Evolutionary conservation across 2,113 vertebrate species (phyloP).

Genomic region (Oceanodroma tethys): DNA sequence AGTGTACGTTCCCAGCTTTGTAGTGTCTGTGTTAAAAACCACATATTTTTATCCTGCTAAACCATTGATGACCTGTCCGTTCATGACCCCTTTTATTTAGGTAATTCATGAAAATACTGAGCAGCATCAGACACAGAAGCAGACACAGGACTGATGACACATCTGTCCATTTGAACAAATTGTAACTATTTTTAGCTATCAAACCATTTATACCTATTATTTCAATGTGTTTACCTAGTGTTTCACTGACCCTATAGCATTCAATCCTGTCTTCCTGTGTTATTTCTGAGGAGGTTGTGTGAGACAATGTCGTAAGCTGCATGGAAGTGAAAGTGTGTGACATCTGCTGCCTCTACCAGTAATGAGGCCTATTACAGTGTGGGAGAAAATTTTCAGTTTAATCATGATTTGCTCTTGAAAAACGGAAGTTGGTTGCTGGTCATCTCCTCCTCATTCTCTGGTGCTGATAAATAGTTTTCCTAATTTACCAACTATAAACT

Average conservation of each 20-base stretch:
- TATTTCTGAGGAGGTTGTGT: background rate
- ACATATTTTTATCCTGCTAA: background rate
- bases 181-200: background rate
- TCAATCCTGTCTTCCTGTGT: background rate
- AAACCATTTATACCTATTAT: background rate
- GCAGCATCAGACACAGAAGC: background rate
- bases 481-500: no score
- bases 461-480: background rate
- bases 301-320: background rate
- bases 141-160: background rate
- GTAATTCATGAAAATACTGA: background rate
- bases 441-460: background rate
- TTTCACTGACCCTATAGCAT: background rate
- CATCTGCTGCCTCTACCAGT: background rate
- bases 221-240: background rate
- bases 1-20: background rate
- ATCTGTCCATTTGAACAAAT: background rate
- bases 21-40: background rate
- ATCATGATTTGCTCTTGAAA: background rate
- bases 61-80: background rate
- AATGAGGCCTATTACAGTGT: background rate
- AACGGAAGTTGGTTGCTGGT: background rate
- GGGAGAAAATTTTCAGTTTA: background rate
- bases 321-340: background rate
- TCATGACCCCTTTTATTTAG: background rate